phyloP scores from a whole-genome alignment of 2,888 invertebrate genomes.

The Chironomus tentans region DNA sequence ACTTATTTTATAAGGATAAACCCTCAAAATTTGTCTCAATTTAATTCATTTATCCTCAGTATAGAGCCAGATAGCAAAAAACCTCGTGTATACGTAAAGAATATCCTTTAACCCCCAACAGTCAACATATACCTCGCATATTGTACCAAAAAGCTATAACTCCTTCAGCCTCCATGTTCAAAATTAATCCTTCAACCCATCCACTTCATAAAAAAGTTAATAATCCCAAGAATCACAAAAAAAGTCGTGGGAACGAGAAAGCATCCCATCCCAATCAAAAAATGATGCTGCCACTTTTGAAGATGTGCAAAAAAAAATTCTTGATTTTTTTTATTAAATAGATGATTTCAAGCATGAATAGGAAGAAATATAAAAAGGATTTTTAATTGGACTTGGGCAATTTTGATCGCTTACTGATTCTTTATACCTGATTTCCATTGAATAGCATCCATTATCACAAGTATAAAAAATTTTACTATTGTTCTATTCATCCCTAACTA shows the following conservation, averaged over 20 bases:
- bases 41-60: too few species aligned
- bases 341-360: not conserved
- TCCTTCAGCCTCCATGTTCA: too few species aligned
- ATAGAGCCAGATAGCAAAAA: too few species aligned
- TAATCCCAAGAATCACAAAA: not conserved
- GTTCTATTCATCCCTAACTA: slow-evolving; percentile 25
- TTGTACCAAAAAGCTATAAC: too few species aligned
- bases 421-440: slow-evolving; percentile 26
- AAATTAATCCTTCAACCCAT: too few species aligned
- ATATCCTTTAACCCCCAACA: too few species aligned
- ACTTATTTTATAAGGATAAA: too few species aligned
- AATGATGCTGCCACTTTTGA: not conserved
- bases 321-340: slow-evolving; percentile 8
- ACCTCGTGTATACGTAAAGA: too few species aligned
- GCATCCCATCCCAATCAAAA: not conserved
- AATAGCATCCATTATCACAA: slow-evolving; percentile 21
- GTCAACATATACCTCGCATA: too few species aligned
- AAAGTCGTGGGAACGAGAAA: slow-evolving; percentile 23
- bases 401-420: not conserved
- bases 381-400: slow-evolving; percentile 24
- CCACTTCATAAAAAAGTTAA: too few species aligned
- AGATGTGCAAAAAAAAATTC: slow-evolving; percentile 19
- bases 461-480: not conserved
- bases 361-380: not conserved
- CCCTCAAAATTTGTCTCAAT: too few species aligned